Evolutionary conservation across 2,113 vertebrate species (phyloP), one percentile per base, ranked within the genome.

Genomic region (Dromiciops gliroides): DNA sequence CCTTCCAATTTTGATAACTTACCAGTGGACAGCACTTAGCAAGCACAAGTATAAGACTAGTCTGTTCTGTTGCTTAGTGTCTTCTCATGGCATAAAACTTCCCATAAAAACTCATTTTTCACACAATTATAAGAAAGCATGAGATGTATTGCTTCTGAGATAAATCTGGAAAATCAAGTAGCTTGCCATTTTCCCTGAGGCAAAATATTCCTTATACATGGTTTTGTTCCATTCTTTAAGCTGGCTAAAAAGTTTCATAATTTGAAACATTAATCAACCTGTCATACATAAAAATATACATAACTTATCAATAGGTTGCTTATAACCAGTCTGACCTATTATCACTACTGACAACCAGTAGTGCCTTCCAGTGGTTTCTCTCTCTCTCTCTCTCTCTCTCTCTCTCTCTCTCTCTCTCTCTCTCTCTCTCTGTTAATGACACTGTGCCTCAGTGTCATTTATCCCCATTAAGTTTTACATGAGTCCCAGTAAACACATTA

Each of bases 201-300:
- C 19, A 89, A 31, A 51, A 88, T 16, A n/a, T 19, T 22, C 89
- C 67, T 75, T 92, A 94, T 52, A 89, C 31, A 8, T 97, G 1
- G 19, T 90, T 56, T 96, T 95, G 7, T 94, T 93, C 48, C 48
- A 37, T 94, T 94, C 11, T 96, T 93, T 48, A 50, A 93, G 49
- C 75, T 93, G n/a, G 4, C 31, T 37, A 10, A 23, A 90, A 52
- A 25, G 92, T 89, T 95, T 90, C 93, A 7, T 96, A n/a, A 50
- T 28, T 89, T 44, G 47, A 96, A 47, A 95, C 91, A 50, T 67
- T 93, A 50, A 90, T 90, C 50, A 50, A 0, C 91, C 51, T 92
- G 96, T 48, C 51, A 8, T 90, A 53, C 51, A 44, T 89, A 51
- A 0, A 8, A 67, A 89, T 7, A 3, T 6, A 49, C 8, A 44